These are phyloP conservation scores for Zygogramma bicolorata DNA, from an alignment of 2,888 invertebrate species.

Conservation along the genomic window DNA sequence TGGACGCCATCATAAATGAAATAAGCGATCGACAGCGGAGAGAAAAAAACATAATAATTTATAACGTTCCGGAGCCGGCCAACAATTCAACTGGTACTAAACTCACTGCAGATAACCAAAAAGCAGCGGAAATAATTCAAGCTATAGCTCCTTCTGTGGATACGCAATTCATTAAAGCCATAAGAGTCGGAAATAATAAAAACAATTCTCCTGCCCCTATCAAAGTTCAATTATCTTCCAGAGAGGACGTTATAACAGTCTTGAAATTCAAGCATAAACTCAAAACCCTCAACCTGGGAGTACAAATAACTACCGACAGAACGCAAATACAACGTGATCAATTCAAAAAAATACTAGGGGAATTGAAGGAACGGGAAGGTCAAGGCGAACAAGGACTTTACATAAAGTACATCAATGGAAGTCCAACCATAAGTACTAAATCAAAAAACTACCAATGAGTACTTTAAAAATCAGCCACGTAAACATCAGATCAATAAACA, in stretches of 20 bases:
- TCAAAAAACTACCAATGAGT: slow-evolving; percentile 22
- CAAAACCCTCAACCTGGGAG: slow-evolving; percentile 3
- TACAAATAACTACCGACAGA: slow-evolving; percentile 23
- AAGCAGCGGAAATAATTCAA: slow-evolving; percentile 8
- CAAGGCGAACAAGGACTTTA: slow-evolving; percentile 16
- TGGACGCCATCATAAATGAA: background rate
- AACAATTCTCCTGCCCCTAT: slow-evolving; percentile 4
- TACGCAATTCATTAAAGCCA: background rate
- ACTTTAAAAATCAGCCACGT: slow-evolving; percentile 20
- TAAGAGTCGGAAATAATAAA: slow-evolving; percentile 2
- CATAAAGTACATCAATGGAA: slow-evolving; percentile 18
- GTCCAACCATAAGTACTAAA: slow-evolving; percentile 3
- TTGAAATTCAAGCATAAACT: slow-evolving; percentile 16
- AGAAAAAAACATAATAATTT: slow-evolving; percentile 14
- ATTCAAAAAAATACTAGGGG: slow-evolving; percentile 11
- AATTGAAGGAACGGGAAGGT: slow-evolving; percentile 15
- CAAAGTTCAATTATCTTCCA: slow-evolving; percentile 4
- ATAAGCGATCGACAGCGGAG: background rate
- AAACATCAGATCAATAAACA: slow-evolving; percentile 19
- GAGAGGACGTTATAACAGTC: slow-evolving; percentile 14
- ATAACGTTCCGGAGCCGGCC: slow-evolving; percentile 3
- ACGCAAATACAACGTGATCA: slow-evolving; percentile 10
- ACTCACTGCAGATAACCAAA: background rate
- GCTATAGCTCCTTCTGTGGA: slow-evolving; percentile 17
- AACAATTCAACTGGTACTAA: background rate